Evolutionary conservation across 2,888 invertebrate genomes (phyloP).

Genomic region (Orchestes rusci): DNA sequence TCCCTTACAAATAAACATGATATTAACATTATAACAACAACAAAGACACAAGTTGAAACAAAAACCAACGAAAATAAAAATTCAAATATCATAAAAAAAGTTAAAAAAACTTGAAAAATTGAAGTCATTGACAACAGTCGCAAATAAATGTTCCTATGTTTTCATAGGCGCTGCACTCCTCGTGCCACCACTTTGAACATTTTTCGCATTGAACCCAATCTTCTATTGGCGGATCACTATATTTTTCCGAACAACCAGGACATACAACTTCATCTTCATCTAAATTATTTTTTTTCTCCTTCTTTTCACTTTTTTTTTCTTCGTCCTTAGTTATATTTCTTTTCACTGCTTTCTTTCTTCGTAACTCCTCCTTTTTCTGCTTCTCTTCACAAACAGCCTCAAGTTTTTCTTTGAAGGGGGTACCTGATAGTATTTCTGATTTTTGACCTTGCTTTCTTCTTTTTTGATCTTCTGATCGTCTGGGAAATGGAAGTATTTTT

Average conservation of each 20-base stretch:
- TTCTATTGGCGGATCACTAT: constrained; percentile 6
- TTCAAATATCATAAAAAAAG: too few species aligned
- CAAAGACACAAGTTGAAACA: too few species aligned
- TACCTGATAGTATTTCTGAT: constrained; percentile 3
- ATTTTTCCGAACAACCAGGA: constrained; percentile 4
- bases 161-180: constrained; percentile 1
- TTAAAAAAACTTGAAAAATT: too few species aligned
- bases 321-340: constrained; percentile 2
- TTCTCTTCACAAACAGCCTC: constrained; percentile 2
- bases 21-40: too few species aligned
- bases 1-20: too few species aligned
- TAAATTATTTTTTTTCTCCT: neutral
- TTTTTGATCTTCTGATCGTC: constrained; percentile 4
- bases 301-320: constrained; percentile 1
- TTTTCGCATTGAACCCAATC: constrained; percentile 6
- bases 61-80: too few species aligned
- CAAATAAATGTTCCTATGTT: neutral
- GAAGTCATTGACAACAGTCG: neutral
- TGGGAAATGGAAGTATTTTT: constrained; percentile 2
- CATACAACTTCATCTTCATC: neutral
- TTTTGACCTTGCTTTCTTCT: constrained; percentile 4
- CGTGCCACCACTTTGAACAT: constrained; percentile 4
- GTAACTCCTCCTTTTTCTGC: neutral
- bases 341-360: neutral
- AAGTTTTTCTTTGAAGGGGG: constrained; percentile 3